Conservation (phyloP, 2,797 vertebrate species). For the Neostethus bicornis region DNA sequence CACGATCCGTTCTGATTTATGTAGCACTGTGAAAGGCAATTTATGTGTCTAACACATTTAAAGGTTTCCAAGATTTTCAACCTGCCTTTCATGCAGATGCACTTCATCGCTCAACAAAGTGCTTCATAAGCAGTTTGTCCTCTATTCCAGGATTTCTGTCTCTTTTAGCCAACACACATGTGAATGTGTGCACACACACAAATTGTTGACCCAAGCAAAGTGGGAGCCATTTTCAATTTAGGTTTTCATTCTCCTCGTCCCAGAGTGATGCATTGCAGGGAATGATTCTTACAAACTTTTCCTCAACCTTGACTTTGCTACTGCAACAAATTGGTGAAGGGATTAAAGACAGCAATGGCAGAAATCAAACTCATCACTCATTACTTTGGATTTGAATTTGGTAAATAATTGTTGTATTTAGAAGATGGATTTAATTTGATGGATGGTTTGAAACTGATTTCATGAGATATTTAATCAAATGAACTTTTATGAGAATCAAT, state of each 20-base stretch:
- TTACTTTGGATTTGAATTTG: slow-evolving; percentile 7
- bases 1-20: slow-evolving; percentile 60
- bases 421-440: slow-evolving; percentile 5
- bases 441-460: too few relatives aligned
- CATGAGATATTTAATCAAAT: too few relatives aligned
- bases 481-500: too few relatives aligned
- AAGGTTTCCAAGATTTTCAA: slow-evolving; percentile 52
- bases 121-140: slow-evolving; percentile 44
- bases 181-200: not conserved
- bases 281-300: slow-evolving; percentile 23
- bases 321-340: slow-evolving; percentile 15
- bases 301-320: slow-evolving; percentile 33
- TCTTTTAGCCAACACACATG: slow-evolving; percentile 12
- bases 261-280: slow-evolving; percentile 45
- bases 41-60: slow-evolving; percentile 53
- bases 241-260: slow-evolving; percentile 42
- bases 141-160: slow-evolving; percentile 7
- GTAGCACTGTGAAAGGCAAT: slow-evolving; percentile 57
- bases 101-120: slow-evolving; percentile 53
- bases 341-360: slow-evolving; percentile 36
- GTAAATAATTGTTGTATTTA: not conserved
- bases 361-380: slow-evolving; percentile 18
- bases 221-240: slow-evolving; percentile 56
- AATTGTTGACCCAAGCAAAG: slow-evolving; percentile 57
- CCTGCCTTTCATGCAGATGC: slow-evolving; percentile 63